Percentiles rank a stretch among this genome's conserved stretches.
These are phyloP conservation scores for Acrocephalus scirpaceus DNA, from an alignment of 2,797 vertebrate species.

Conservation along the genomic window DNA sequence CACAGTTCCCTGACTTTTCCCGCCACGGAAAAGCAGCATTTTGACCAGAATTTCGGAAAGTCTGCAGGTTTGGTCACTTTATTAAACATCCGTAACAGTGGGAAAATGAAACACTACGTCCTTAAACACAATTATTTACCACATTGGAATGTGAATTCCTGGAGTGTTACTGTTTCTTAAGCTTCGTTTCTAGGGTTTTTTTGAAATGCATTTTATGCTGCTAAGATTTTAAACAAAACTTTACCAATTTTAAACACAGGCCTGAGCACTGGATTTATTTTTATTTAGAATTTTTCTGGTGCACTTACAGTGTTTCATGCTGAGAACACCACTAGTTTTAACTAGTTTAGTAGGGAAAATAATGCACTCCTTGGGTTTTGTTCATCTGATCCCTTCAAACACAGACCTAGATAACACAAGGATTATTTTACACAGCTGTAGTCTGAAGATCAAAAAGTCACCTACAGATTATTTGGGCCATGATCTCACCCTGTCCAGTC, in stretches of 20 bases:
- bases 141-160: fast-evolving
- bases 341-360: neutral
- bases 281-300: neutral
- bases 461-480: fast-evolving
- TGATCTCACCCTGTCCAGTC: neutral
- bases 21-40: fast-evolving
- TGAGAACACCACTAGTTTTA: neutral
- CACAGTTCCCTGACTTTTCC: fast-evolving
- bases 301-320: fast-evolving
- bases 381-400: neutral
- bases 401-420: fast-evolving
- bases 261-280: fast-evolving
- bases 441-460: neutral
- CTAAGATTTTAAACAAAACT: neutral
- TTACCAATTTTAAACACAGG: fast-evolving
- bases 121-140: fast-evolving
- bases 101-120: neutral
- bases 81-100: neutral
- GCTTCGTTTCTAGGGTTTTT: neutral
- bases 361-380: fast-evolving
- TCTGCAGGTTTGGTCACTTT: neutral
- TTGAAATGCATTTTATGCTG: neutral
- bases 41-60: fast-evolving
- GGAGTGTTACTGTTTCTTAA: fast-evolving
- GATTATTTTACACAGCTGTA: fast-evolving